Evolutionary conservation across 2,797 vertebrate species (phyloP).

Genomic region (Fringilla coelebs): DNA sequence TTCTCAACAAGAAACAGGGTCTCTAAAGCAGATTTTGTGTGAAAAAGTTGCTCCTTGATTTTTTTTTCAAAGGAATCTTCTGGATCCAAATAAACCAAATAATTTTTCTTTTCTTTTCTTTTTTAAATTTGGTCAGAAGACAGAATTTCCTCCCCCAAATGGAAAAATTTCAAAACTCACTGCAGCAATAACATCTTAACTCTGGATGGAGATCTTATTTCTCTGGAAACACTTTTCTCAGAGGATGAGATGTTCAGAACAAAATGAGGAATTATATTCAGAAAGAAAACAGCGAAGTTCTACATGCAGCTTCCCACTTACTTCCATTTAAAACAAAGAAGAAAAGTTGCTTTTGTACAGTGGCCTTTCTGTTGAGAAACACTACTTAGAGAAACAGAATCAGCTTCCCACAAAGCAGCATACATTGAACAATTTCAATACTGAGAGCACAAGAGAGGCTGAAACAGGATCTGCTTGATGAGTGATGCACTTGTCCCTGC

Average conservation of each 20-base stretch:
- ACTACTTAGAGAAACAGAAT: background rate
- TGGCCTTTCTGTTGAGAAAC: background rate
- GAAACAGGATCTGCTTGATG: background rate
- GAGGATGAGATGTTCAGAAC: background rate
- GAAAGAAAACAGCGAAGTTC: background rate
- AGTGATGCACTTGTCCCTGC: background rate
- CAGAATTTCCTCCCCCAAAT: background rate
- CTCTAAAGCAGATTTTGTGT: background rate
- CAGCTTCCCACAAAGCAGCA: background rate
- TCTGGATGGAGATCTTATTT: background rate
- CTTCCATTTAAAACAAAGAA: background rate
- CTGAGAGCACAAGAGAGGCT: background rate
- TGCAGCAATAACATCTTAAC: background rate
- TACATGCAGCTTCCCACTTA: background rate
- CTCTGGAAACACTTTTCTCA: slow-evolving; percentile 6
- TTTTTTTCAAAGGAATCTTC: background rate
- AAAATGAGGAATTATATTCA: background rate
- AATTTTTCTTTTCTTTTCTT: background rate
- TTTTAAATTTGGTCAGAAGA: background rate
- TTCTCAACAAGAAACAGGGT: background rate
- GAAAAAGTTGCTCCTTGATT: background rate
- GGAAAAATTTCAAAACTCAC: slow-evolving; percentile 1
- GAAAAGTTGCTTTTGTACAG: background rate
- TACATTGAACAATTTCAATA: background rate
- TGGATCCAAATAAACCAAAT: background rate